Evolutionary conservation across 2,797 vertebrate species (phyloP), one percentile per base, ranked within the genome.

Genomic region (Buceros bicornis): DNA sequence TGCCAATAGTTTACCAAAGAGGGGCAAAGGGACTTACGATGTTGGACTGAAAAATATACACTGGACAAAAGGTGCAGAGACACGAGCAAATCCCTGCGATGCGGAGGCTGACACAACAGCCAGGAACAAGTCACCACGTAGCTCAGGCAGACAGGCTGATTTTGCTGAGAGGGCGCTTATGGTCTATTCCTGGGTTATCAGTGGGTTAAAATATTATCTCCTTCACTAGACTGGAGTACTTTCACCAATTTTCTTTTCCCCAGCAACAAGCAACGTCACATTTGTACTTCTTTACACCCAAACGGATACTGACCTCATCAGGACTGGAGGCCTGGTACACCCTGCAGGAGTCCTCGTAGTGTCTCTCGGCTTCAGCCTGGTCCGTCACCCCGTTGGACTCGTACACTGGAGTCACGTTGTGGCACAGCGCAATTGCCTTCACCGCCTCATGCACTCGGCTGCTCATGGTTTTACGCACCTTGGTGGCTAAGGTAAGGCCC

Each of bases 291-390:
- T 25, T 13, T 4, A 26, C 16, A 47, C 9, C 7, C 51, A 65
- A 37, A 56, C 2, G 24, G 15, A 47, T 21, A 78, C 95, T 94
- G 97, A 99, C 99, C 99, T 99, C 99, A 5, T 99, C 99, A 0
- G 99, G 99, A 95, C 99, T 99, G 96, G 99, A 99, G 0, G 99
- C 99, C 98, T 99, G 99, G 98, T 99, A 99, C 11, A 99, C 99
- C 13, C 99, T 97, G 97, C 99, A 99, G 1, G 99, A 99, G 85
- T 99, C 99, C 71, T 99, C 99, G 1, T 99, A 99, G 93, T 99
- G 99, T 89, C 99, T 99, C 97, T 99, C 99, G 0, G 99, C 99
- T 97, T 99, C 99, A 0, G 99, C 99, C 98, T 99, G 99, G 97
- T 99, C 99, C 0, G 99, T 99, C 94, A 99, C 99, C 0, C 99